A percentile compares a stretch with the other conserved stretches of the same genome.
Conservation (phyloP, 2,888 invertebrate species). For the Monopis laevigella region DNA sequence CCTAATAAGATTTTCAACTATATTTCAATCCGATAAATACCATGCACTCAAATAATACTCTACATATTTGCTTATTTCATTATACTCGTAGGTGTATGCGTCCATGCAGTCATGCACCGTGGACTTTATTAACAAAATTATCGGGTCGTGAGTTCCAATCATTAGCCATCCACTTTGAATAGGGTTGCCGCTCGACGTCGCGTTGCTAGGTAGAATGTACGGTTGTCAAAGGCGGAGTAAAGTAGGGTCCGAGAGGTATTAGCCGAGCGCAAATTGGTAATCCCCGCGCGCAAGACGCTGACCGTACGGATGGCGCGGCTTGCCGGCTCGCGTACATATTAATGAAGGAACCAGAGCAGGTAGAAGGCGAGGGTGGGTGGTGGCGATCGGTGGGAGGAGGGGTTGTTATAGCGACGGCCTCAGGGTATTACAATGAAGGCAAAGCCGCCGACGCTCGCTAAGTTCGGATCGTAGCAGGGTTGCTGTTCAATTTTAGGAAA, state of each 20-base stretch:
- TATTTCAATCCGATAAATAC: too few relatives aligned
- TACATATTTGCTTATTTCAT: too few relatives aligned
- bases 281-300: constrained; percentile 33
- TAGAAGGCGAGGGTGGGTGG: constrained; percentile 26
- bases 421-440: constrained; percentile 49
- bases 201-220: too few relatives aligned
- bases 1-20: too few relatives aligned
- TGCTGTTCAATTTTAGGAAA: constrained; percentile 14
- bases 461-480: constrained; percentile 19
- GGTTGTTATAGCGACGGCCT: constrained; percentile 28
- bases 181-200: background rate
- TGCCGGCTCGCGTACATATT: constrained; percentile 54
- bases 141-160: background rate
- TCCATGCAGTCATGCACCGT: too few relatives aligned
- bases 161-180: background rate
- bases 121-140: constrained; percentile 2
- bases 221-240: constrained; percentile 9
- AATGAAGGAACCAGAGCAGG: constrained; percentile 45
- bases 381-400: constrained; percentile 22
- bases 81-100: too few relatives aligned
- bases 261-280: constrained; percentile 11
- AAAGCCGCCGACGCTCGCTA: constrained; percentile 20
- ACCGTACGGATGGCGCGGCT: constrained; percentile 27
- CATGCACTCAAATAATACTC: too few relatives aligned
- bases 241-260: background rate